phyloP scores from a whole-genome alignment of 2,113 vertebrate species.

The Dromas ardeola region DNA sequence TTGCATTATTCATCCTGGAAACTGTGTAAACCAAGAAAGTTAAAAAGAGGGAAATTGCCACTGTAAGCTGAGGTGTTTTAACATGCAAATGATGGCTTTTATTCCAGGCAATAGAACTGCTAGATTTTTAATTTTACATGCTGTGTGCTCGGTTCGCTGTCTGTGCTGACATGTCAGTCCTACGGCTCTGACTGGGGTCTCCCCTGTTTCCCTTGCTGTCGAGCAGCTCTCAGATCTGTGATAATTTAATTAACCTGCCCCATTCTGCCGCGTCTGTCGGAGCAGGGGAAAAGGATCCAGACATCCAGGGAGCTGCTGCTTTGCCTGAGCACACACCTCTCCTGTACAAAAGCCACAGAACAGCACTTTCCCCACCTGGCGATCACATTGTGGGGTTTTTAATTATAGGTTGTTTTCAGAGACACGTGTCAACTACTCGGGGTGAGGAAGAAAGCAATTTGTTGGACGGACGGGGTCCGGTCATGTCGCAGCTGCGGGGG shows the following conservation, averaged over 20 bases:
- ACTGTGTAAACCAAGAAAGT: background rate
- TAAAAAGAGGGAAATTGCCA: background rate
- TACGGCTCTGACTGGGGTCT: background rate
- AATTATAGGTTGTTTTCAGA: background rate
- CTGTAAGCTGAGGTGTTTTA: background rate
- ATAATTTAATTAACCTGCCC: constrained; percentile 34
- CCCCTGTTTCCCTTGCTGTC: background rate
- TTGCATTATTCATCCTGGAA: constrained; percentile 49
- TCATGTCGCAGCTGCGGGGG: fast-evolving
- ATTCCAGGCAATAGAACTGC: background rate
- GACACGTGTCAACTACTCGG: fast-evolving
- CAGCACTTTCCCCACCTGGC: background rate
- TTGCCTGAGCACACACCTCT: fast-evolving
- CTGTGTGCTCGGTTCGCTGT: background rate
- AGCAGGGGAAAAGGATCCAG: background rate
- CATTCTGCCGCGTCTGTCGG: background rate
- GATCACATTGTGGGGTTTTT: background rate
- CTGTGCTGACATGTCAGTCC: background rate
- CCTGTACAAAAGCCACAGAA: background rate
- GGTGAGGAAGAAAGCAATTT: fast-evolving
- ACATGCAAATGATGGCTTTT: background rate
- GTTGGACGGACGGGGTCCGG: fast-evolving
- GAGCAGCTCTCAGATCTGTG: background rate
- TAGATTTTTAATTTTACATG: background rate
- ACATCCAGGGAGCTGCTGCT: background rate